Evolutionary conservation across 1,140 invertebrate genomes (phyloP), one percentile per base, ranked within the genome.

Genomic region (Acyrthosiphon pisum): DNA sequence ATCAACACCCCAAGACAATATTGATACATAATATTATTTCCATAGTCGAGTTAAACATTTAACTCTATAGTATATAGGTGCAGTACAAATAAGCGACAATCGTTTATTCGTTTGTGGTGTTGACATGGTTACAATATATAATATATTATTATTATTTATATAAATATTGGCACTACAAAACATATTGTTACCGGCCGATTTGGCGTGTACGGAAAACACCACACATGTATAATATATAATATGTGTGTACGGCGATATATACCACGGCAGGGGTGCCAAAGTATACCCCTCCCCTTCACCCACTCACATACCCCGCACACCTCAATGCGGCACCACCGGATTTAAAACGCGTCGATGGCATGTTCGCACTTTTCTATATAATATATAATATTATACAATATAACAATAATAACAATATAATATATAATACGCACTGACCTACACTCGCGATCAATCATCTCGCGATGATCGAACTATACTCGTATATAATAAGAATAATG

Each of bases 361-460:
- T 76, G 60, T 76, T 76, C 60, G n/a, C 60, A n/a, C 60, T 20
- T 76, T n/a, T 76, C 14, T 76, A 18, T 76, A 53, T 53, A 76
- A 23, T 22, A 53, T 53, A 53, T 68, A 68, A 18, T 68, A 18
- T n/a, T n/a, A n/a, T 18, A 68, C 60, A 68, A 68, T 68, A n/a
- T 14, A 68, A 68, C 60, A 83, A 22, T 83, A 83, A 83, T 83
- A 37, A 22, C 35, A 22, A 23, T 83, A 83, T 23, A n/a, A 41
- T 3, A 26, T 41, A 76, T 6, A 20, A 20, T 86, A 11, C 11
- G 23, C 83, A 7, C 83, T 86, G 83, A 30, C 83, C 83, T 86
- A 86, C 23, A 86, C 83, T 41, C 23, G 41, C 83, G 83, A 86
- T 86, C 83, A 86, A 86, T 86, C 83, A 86, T 86, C 83, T 4